Percentiles rank a stretch among this genome's conserved stretches.
Evolutionary conservation across 2,797 vertebrate genomes (phyloP).

Genomic region (Alca torda): DNA sequence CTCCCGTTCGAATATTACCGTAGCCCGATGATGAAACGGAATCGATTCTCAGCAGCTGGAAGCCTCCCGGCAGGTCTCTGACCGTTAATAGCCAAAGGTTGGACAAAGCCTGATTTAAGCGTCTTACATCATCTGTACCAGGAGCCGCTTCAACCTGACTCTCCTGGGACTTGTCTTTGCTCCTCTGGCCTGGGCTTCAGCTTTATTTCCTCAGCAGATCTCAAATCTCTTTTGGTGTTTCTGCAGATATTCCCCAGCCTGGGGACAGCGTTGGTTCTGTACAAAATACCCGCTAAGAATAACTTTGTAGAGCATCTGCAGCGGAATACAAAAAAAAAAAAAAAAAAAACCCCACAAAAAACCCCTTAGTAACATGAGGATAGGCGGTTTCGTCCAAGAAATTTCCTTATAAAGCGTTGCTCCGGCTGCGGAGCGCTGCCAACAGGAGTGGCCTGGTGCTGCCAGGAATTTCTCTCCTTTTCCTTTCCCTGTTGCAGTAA

Average conservation of each 20-base stretch:
- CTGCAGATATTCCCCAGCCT: background rate
- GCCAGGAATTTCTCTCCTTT: background rate
- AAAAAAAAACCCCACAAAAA: background rate
- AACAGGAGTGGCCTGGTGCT: background rate
- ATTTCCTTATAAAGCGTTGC: slow-evolving; percentile 35
- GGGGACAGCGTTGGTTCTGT: background rate
- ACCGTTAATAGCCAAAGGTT: background rate
- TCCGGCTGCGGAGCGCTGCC: background rate
- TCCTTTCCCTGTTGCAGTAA: background rate
- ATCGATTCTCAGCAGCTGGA: background rate
- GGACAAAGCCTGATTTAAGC: background rate
- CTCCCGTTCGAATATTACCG: background rate
- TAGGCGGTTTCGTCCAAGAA: background rate
- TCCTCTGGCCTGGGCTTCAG: background rate
- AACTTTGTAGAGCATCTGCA: background rate
- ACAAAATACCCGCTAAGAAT: background rate
- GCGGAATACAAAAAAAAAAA: background rate
- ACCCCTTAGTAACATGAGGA: background rate
- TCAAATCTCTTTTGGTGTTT: background rate
- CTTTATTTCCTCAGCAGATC: background rate
- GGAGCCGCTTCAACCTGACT: background rate
- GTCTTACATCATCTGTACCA: fast-evolving
- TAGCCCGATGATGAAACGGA: background rate
- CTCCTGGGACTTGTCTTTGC: background rate
- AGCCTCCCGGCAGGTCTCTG: background rate